Evolutionary conservation across 2,113 vertebrate genomes (phyloP).

Genomic region (Phyllostomus hastatus): DNA sequence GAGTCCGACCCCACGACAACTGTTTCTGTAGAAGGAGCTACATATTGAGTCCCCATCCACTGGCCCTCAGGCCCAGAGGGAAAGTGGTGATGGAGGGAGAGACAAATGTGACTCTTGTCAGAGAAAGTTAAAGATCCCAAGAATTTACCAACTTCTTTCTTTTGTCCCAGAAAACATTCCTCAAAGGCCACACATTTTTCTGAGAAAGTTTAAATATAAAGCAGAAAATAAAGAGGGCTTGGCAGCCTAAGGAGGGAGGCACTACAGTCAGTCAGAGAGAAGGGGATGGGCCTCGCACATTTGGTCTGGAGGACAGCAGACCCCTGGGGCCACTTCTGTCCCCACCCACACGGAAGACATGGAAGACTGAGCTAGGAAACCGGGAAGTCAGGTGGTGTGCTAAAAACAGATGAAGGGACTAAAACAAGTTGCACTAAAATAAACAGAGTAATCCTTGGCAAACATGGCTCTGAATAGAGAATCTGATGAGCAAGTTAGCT

Average conservation of each 20-base stretch:
- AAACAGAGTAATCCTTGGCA: background rate
- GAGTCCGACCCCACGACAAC: background rate
- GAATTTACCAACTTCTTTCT: background rate
- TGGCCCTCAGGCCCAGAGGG: background rate
- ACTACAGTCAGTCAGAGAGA: background rate
- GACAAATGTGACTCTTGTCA: background rate
- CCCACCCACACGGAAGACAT: background rate
- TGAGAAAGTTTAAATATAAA: background rate
- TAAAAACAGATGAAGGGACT: slow-evolving; percentile 5
- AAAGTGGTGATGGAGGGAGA: background rate
- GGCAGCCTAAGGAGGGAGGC: background rate
- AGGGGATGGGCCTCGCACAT: background rate
- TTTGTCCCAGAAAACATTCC: background rate
- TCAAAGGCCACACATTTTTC: background rate
- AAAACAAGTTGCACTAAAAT: slow-evolving; percentile 39
- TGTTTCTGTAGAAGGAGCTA: background rate
- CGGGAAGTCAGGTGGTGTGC: background rate
- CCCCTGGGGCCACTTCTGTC: background rate
- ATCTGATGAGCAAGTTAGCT: slow-evolving; percentile 44
- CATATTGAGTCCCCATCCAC: background rate
- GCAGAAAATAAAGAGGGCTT: background rate
- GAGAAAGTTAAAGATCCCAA: background rate
- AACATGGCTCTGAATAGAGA: slow-evolving; percentile 52
- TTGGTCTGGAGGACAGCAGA: background rate
- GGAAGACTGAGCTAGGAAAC: background rate